Base-by-base conservation (phyloP, 2,797 vertebrate species). In the Taenioides sp. region DNA sequence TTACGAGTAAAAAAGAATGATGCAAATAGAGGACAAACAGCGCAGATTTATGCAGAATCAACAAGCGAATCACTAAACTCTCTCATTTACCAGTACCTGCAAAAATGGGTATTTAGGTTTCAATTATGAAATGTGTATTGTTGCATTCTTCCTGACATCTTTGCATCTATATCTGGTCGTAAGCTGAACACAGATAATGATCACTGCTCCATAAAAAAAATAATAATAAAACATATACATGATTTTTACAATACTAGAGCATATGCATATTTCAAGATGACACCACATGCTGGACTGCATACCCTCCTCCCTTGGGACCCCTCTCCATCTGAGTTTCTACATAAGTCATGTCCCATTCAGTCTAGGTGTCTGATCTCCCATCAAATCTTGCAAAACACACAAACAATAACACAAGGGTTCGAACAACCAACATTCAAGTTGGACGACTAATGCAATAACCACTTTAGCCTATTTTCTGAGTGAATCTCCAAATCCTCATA, bases 311-410 rank as follows among this genome's bases (percentile, higher is more conserved):
- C 76, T 61, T 70, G 72, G 72, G 74, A 88, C 87, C 86, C 84
- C 69, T 76, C 80, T 80, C 57, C 77, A 77, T 78, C 70, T 82
- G 66, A 61, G 68, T 73, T 79, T 43, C 49, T 59, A 69, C 59
- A 68, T 54, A 37, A 37, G 34, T 37, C 34, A 37, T 37, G 75
- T 70, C 18, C 68, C 70, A 64, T 75, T 73, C 67, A 59, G 61
- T 64, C 28, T 72, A 58, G 70, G 90, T 86, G 78, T 88, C 92
- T 88, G 80, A 73, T 70, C 80, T 79, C 68, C 64, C 63, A 86
- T 90, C 73, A 37, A 37, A 37, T 72, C 75, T 52, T 60, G 34
- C 34, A 10, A 34, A 4, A 34, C 31, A 34, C 28, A 40, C 37
- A 40, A 7, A 40, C 40, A 43, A 2, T 43, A 14, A 43, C 12